Evolutionary conservation across 2,888 invertebrate species (phyloP).

Genomic region (Oscheius sp.): DNA sequence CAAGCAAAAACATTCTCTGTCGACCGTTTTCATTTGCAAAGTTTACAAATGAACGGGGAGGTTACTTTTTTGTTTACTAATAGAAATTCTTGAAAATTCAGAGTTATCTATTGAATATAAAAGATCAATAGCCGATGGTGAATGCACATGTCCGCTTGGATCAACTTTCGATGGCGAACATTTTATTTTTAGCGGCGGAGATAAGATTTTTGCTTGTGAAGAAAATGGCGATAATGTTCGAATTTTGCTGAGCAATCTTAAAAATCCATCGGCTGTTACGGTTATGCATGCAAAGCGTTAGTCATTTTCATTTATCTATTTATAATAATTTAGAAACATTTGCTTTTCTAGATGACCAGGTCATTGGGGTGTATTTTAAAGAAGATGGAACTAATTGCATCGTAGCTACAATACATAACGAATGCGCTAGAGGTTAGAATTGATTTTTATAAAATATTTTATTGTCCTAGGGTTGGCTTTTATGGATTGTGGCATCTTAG

Average conservation of each 20-base stretch:
- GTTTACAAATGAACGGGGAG: background rate
- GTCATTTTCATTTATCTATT: background rate
- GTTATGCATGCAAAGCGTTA: background rate
- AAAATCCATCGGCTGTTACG: background rate
- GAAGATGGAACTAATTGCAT: too few species aligned
- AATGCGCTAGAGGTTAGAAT: too few species aligned
- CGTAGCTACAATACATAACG: too few species aligned
- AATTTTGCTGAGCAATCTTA: background rate
- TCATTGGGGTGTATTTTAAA: too few species aligned
- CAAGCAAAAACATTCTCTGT: too few species aligned
- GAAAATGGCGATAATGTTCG: background rate
- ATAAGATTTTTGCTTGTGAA: background rate
- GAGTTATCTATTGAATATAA: background rate
- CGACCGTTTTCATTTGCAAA: background rate
- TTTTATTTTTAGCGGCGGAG: background rate
- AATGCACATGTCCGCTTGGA: background rate
- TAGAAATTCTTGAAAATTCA: background rate
- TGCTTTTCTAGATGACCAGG: background rate
- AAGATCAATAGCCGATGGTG: background rate
- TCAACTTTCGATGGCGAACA: background rate
- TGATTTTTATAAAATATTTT: too few species aligned
- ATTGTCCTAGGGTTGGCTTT: too few species aligned
- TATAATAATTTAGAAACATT: background rate
- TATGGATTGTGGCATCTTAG: too few species aligned
- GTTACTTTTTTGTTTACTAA: background rate